Evolutionary conservation across 2,888 invertebrate species (phyloP), one percentile per base, ranked within the genome.

Genomic region (Asteroscopus sphinx): DNA sequence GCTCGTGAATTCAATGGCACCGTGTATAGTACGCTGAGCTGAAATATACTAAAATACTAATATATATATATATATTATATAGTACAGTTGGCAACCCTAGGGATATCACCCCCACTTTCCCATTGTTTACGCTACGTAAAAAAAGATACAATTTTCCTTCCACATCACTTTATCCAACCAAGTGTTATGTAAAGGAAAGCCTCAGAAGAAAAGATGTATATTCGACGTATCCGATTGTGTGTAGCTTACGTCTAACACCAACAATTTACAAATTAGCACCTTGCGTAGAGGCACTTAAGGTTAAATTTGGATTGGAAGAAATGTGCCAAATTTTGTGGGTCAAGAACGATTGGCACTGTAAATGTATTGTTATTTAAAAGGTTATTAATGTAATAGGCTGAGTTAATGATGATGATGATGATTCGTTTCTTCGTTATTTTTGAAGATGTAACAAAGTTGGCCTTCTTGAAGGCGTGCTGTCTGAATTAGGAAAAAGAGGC

Each of bases 71-170:
- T n/a, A n/a, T n/a, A n/a, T n/a, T n/a, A n/a, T n/a, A n/a, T n/a
- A n/a, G n/a, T n/a, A n/a, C n/a, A n/a, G n/a, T n/a, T n/a, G n/a
- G n/a, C n/a, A n/a, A n/a, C n/a, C n/a, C n/a, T n/a, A n/a, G n/a
- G n/a, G n/a, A n/a, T n/a, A n/a, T 30, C 21, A 32, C 32, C 13
- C 8, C 37, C 44, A 45, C 49, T 51, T 33, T 15, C 13, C 40
- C 16, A 60, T 71, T 74, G 71, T 71, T 70, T 70, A 74, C 74
- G 51, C 40, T 57, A 42, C 51, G 16, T 57, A 68, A 42, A 68
- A 63, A 72, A 63, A 61, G 45, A 69, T 57, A 73, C 33, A 65
- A 54, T 70, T 60, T 73, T 56, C 53, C 40, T 28, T 45, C 41
- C 8, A 73, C 57, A 51, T 57, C 63, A 69, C 68, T 72, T 72